Conservation (phyloP, 2,888 invertebrate species). For the Orthonevra nobilis region DNA sequence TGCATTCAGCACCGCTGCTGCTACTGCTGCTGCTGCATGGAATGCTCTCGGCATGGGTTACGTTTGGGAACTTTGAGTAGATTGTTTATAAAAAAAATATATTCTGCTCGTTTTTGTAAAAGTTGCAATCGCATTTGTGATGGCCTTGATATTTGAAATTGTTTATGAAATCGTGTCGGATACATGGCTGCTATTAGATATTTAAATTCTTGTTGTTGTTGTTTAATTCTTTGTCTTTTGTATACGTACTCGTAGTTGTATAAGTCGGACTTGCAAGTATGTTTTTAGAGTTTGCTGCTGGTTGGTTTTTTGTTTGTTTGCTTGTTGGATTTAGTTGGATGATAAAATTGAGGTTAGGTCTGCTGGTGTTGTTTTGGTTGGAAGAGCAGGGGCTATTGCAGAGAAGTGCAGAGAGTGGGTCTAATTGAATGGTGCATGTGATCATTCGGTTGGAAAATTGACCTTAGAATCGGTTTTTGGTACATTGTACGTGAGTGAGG, state of each 20-base stretch:
- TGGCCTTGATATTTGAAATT: constrained; percentile 65
- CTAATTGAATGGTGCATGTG: constrained; percentile 51
- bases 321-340: constrained; percentile 1
- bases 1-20: constrained; percentile 11
- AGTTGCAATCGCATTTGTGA: constrained; percentile 50
- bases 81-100: constrained; percentile 2
- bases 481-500: constrained; percentile 27
- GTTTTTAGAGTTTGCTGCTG: constrained; percentile 17
- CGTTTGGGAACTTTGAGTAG: constrained; percentile 29
- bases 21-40: no score
- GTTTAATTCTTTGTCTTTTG: constrained; percentile 34
- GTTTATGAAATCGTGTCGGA: constrained; percentile 61
- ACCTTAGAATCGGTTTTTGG: constrained; percentile 53
- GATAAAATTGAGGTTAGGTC: constrained; percentile 42
- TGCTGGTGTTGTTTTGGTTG: constrained; percentile 19
- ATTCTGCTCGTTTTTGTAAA: constrained; percentile 38
- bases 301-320: background rate
- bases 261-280: constrained; percentile 42
- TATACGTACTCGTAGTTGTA: no score
- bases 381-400: background rate
- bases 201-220: constrained; percentile 23
- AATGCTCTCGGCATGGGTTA: constrained; percentile 23
- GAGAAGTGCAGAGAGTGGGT: background rate
- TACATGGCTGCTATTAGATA: constrained; percentile 53
- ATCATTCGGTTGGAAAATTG: constrained; percentile 51